Percentiles rank a stretch among this genome's conserved stretches.
phyloP scores from a whole-genome alignment of 2,888 invertebrate species.

The Melikaiella ostensackeni region DNA sequence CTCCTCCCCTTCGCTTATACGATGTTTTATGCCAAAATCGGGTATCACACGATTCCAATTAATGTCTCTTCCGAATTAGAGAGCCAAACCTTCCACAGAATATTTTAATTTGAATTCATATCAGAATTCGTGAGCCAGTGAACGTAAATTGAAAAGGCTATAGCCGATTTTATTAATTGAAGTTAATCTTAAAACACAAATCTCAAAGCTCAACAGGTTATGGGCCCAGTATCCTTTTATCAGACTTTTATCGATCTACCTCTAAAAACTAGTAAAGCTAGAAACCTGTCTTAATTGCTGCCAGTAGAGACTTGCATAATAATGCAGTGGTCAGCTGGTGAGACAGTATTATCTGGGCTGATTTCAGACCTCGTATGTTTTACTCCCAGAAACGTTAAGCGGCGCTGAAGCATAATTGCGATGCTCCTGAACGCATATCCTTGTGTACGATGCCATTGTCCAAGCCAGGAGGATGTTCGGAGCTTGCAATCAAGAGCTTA shows the following conservation, averaged over 20 bases:
- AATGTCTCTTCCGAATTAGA: not conserved
- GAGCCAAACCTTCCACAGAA: not conserved
- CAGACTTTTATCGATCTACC: no score
- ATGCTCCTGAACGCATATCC: constrained; percentile 58
- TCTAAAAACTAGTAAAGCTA: not conserved
- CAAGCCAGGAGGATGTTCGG: constrained; percentile 58
- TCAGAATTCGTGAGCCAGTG: not conserved
- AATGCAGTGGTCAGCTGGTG: not conserved
- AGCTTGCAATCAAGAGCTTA: constrained; percentile 59
- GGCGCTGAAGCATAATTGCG: constrained; percentile 60
- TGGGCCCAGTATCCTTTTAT: no score
- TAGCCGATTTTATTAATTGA: not conserved
- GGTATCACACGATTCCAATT: not conserved
- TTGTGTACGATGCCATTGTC: constrained; percentile 57
- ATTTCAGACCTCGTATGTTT: constrained; percentile 52
- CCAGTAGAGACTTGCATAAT: not conserved
- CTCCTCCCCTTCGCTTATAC: constrained; percentile 25
- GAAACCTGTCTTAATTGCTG: no score
- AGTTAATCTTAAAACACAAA: no score
- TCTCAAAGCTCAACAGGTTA: no score
- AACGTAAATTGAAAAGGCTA: not conserved
- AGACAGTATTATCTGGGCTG: constrained; percentile 53
- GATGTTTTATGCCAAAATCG: not conserved
- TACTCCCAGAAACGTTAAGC: constrained; percentile 55
- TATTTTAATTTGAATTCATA: not conserved